Evolutionary conservation across 2,113 vertebrate genomes (phyloP).

Genomic region (Sterna hirundo): DNA sequence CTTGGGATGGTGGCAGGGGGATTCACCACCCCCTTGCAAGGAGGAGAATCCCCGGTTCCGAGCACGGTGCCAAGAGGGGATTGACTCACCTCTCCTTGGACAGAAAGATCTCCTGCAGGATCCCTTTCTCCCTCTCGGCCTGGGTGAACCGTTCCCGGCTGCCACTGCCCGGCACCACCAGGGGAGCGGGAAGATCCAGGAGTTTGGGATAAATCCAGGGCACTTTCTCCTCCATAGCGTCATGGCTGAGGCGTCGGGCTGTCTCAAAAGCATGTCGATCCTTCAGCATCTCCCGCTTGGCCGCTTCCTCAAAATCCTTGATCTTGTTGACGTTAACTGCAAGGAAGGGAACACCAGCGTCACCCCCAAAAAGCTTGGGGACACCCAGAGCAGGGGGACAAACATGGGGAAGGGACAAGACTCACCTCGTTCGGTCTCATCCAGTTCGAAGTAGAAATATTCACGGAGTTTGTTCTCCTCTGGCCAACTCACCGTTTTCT

Average conservation of each 20-base stretch:
- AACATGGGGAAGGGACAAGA: neutral
- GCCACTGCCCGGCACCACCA: conserved; percentile 79
- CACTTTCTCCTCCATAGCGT: conserved; percentile 90
- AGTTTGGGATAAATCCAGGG: conserved; percentile 83
- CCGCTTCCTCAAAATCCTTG: conserved; percentile 92
- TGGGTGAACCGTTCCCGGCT: conserved; percentile 87
- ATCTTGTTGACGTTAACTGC: conserved; percentile 94
- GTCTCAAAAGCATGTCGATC: conserved; percentile 91
- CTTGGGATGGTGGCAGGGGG: too few species aligned
- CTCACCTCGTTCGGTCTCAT: neutral
- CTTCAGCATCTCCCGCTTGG: conserved; percentile 89
- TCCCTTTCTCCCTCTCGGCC: conserved; percentile 89
- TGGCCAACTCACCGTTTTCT: neutral
- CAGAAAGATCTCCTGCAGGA: conserved; percentile 89
- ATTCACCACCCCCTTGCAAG: neutral
- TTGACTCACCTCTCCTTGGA: conserved; percentile 83
- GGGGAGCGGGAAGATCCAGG: conserved; percentile 71
- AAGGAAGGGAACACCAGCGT: neutral
- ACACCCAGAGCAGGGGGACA: too few species aligned
- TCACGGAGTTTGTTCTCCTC: neutral
- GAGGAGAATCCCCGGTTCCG: neutral
- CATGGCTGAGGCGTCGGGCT: conserved; percentile 85
- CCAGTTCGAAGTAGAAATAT: neutral
- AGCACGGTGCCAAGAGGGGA: neutral
- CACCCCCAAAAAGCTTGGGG: neutral